Percentiles rank a stretch among this genome's conserved stretches.
Evolutionary conservation across 2,113 vertebrate species (phyloP).

Genomic region (Semnornis frantzii): DNA sequence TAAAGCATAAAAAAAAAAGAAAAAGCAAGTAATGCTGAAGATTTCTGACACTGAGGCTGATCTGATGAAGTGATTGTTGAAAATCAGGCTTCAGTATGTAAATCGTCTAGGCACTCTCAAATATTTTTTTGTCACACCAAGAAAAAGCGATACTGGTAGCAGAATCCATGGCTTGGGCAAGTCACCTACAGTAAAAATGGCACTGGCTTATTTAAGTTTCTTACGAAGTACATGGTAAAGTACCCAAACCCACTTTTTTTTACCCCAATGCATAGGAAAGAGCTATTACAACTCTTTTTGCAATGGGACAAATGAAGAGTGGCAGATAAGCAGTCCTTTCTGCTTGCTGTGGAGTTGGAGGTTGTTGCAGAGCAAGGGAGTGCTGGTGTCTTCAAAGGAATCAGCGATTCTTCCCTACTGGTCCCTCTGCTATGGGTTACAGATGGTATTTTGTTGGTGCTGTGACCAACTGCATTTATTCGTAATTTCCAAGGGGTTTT

Average conservation of each 20-base stretch:
- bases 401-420: accelerated
- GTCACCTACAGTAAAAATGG: background rate
- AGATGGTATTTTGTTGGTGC: background rate
- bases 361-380: background rate
- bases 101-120: background rate
- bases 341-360: too few relatives aligned
- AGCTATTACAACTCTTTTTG: background rate
- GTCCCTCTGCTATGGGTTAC: background rate
- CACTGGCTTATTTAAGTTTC: background rate
- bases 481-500: background rate
- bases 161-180: background rate
- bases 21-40: background rate
- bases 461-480: background rate
- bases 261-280: background rate
- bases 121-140: background rate
- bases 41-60: too few relatives aligned
- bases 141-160: background rate
- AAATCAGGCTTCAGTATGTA: background rate
- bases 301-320: background rate
- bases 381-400: background rate
- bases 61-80: background rate
- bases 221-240: background rate
- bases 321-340: background rate
- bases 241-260: background rate
- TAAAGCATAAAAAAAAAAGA: background rate